Conservation (phyloP, 2,113 vertebrate species). For the Pedetes capensis region DNA sequence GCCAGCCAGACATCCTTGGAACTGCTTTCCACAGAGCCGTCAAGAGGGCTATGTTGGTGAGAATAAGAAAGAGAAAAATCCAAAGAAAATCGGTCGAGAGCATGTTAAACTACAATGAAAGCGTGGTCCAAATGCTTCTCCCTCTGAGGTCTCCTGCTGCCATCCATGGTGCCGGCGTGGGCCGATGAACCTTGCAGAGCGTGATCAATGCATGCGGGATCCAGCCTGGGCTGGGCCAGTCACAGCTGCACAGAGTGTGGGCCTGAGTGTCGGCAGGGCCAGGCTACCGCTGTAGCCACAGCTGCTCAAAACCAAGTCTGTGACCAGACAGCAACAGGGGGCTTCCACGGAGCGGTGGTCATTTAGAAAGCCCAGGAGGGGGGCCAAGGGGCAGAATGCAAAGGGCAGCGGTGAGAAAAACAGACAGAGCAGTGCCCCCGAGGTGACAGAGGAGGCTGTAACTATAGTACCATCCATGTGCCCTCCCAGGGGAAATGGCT, state of each 20-base stretch:
- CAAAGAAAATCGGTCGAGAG: background rate
- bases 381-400: background rate
- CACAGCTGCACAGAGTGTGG: no score
- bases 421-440: background rate
- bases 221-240: no score
- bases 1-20: background rate
- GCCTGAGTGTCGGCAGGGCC: background rate
- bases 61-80: background rate
- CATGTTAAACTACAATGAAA: background rate
- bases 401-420: background rate
- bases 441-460: background rate
- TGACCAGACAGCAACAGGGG: background rate
- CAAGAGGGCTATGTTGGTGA: background rate
- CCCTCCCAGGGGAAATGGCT: background rate
- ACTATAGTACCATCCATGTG: rapidly evolving
- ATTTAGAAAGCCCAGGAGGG: background rate
- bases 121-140: rapidly evolving
- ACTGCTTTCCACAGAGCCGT: background rate
- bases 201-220: no score
- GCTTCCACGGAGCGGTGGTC: background rate
- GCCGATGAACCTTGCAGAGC: background rate
- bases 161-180: rapidly evolving
- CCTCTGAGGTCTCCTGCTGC: background rate
- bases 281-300: background rate
- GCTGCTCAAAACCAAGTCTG: background rate